A percentile compares a stretch with the other conserved stretches of the same genome.
phyloP scores from a whole-genome alignment of 2,888 invertebrate species.

The Philereme transversata region DNA sequence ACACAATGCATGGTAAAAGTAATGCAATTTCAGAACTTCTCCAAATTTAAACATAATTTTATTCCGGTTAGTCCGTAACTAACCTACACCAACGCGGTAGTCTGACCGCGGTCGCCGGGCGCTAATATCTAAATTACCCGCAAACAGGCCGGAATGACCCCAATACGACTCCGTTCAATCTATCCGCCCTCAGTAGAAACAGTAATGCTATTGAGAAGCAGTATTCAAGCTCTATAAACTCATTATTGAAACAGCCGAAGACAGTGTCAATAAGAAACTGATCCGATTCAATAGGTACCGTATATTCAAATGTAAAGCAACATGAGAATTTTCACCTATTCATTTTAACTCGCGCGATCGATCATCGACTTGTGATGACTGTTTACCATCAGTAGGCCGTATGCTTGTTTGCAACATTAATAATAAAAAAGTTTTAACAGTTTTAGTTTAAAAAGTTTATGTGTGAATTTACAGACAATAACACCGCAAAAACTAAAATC shows the following conservation, averaged over 20 bases:
- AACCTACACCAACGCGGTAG: slow-evolving; percentile 27
- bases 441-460: too few relatives aligned
- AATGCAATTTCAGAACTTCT: background rate
- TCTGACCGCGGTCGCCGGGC: slow-evolving; percentile 8
- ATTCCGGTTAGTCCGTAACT: slow-evolving; percentile 27
- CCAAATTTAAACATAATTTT: background rate
- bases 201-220: slow-evolving; percentile 36
- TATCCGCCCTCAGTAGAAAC: slow-evolving; percentile 36
- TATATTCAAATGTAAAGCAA: too few relatives aligned
- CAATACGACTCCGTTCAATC: slow-evolving; percentile 41
- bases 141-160: slow-evolving; percentile 45
- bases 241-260: background rate
- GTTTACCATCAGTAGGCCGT: too few relatives aligned
- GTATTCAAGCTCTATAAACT: slow-evolving; percentile 15
- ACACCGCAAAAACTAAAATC: too few relatives aligned
- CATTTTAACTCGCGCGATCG: too few relatives aligned
- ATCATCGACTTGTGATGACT: too few relatives aligned
- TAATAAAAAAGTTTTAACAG: too few relatives aligned
- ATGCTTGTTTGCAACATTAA: too few relatives aligned
- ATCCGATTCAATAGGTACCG: too few relatives aligned
- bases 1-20: background rate
- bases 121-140: slow-evolving; percentile 43
- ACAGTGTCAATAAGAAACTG: too few relatives aligned
- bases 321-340: too few relatives aligned
- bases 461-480: too few relatives aligned